phyloP scores from a whole-genome alignment of 2,888 invertebrate genomes.

The Polydesmus complanatus region DNA sequence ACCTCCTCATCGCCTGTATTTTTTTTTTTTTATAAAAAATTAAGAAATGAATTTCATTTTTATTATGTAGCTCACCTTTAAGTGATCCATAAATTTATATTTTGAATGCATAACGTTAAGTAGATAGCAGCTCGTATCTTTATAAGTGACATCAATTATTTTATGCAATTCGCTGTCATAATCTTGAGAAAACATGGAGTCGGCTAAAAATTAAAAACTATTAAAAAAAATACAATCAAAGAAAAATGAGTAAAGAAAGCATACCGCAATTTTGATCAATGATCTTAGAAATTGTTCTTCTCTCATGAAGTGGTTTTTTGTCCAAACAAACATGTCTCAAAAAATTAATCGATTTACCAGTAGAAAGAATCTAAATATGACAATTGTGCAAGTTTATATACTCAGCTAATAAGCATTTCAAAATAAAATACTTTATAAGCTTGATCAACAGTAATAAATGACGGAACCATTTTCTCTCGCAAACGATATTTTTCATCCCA shows the following conservation, averaged over 20 bases:
- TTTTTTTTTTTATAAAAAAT: background rate
- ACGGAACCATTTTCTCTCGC: conserved; percentile 76
- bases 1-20: conserved; percentile 66
- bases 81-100: conserved; percentile 77
- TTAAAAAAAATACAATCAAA: background rate
- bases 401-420: no score
- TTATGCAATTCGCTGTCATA: conserved; percentile 61
- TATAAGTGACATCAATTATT: conserved; percentile 69
- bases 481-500: conserved; percentile 94
- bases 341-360: conserved; percentile 93
- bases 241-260: no score
- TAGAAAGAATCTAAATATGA: conserved; percentile 54
- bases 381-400: background rate
- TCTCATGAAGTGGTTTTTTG: conserved; percentile 27
- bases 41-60: background rate
- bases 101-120: conserved; percentile 72
- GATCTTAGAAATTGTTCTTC: conserved; percentile 24
- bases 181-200: conserved; percentile 47
- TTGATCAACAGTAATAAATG: conserved; percentile 68
- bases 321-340: conserved; percentile 82
- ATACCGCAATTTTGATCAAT: conserved; percentile 21
- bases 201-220: conserved; percentile 36
- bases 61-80: conserved; percentile 39
- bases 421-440: conserved; percentile 52
- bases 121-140: conserved; percentile 70